Percentiles rank a stretch among this genome's conserved stretches.
Conservation (phyloP, 1,140 invertebrate genomes). For the Macrosteles quadrilineatus region DNA sequence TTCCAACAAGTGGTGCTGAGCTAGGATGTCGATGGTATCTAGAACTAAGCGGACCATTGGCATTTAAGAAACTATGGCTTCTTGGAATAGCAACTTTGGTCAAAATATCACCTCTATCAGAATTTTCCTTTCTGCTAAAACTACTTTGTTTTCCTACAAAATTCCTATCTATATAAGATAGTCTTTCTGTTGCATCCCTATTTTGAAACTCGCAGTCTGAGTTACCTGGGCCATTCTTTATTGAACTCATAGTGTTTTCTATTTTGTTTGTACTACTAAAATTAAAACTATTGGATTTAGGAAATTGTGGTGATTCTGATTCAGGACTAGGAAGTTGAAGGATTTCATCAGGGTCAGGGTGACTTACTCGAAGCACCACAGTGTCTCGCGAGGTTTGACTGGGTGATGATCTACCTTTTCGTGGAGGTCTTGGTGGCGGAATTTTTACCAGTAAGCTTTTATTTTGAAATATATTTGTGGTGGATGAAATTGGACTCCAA, state of each 20-base stretch:
- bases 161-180: too few species aligned
- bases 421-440: constrained; percentile 11
- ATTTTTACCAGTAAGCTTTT: constrained; percentile 5
- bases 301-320: constrained; percentile 3
- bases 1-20: not conserved
- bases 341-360: constrained; percentile 18
- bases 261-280: constrained; percentile 2
- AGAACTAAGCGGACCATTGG: constrained; percentile 54
- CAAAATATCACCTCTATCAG: constrained; percentile 65
- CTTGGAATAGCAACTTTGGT: constrained; percentile 82
- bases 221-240: not conserved
- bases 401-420: constrained; percentile 14
- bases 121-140: constrained; percentile 1
- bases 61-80: constrained; percentile 78
- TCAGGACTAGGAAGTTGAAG: constrained; percentile 2
- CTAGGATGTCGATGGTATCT: constrained; percentile 53
- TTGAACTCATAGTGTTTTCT: not conserved
- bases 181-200: not conserved
- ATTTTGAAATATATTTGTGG: constrained; percentile 1
- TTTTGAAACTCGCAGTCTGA: not conserved
- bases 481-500: not conserved
- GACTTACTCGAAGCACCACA: not conserved
- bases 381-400: not conserved
- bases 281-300: constrained; percentile 16
- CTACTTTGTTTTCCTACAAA: constrained; percentile 4